Percentiles rank a stretch among this genome's conserved stretches.
Conservation (phyloP, 2,797 vertebrate species). For the Eulemur coronatus region DNA sequence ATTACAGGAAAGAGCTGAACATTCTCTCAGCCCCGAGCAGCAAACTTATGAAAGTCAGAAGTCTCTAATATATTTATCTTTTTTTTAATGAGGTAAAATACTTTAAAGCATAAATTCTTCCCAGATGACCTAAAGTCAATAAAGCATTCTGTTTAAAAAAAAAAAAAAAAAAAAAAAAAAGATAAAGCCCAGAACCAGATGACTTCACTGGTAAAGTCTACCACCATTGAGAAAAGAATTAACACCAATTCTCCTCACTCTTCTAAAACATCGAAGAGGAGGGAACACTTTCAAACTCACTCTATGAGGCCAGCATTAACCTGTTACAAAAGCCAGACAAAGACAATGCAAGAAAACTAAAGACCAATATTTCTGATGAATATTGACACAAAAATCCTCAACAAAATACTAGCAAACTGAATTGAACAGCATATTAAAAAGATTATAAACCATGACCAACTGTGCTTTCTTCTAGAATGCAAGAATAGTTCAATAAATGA, state of each 20-base stretch:
- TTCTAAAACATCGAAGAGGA: not conserved
- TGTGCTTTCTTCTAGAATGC: not conserved
- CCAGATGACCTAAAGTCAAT: constrained; percentile 51
- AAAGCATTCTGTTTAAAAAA: constrained; percentile 67
- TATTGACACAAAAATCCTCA: not conserved
- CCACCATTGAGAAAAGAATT: not conserved
- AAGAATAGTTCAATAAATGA: not conserved
- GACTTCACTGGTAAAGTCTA: not conserved
- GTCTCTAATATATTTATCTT: constrained; percentile 25
- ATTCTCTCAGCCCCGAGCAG: not conserved
- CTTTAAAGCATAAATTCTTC: constrained; percentile 37
- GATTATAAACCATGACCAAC: not conserved
- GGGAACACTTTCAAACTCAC: not conserved
- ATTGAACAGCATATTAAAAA: not conserved
- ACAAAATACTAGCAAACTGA: not conserved
- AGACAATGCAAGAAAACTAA: not conserved
- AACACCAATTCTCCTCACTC: not conserved
- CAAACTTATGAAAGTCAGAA: not conserved
- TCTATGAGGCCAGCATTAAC: not conserved
- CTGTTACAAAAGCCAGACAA: not conserved
- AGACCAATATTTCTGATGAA: not conserved
- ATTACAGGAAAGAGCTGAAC: not conserved
- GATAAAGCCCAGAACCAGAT: not conserved
- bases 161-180: no score
- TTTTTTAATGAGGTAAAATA: constrained; percentile 37